A percentile compares a stretch with the other conserved stretches of the same genome.
These are phyloP conservation scores for Dimorphilus gyrociliatus DNA, from an alignment of 2,888 invertebrate genomes.

Conservation along the genomic window DNA sequence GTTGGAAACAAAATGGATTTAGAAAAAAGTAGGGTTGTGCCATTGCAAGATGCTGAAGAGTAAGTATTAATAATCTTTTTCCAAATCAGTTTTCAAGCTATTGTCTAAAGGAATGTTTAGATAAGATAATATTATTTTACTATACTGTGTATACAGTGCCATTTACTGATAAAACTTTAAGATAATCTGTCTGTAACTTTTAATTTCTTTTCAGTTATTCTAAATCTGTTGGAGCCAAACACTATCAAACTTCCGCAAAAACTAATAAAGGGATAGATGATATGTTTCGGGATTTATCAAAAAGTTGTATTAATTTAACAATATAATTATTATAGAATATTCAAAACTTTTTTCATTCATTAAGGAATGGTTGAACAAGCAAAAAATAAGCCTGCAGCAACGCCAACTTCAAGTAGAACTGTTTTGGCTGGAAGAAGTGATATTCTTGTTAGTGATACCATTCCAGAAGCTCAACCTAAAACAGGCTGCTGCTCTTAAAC, in stretches of 20 bases:
- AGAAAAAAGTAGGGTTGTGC: constrained; percentile 71
- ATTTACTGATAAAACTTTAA: neutral
- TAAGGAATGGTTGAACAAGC: no score
- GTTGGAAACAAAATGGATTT: constrained; percentile 94
- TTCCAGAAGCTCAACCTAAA: no score
- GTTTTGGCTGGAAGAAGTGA: no score
- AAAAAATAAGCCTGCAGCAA: no score
- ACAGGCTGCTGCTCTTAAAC: no score
- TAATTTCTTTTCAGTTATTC: constrained; percentile 52
- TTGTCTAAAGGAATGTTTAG: no score
- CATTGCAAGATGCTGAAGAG: constrained; percentile 67
- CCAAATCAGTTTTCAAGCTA: neutral
- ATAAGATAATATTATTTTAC: no score
- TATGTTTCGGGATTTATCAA: constrained; percentile 64
- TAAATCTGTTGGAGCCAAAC: constrained; percentile 70
- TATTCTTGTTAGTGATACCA: no score
- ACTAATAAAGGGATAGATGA: constrained; percentile 76
- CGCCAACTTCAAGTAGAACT: no score
- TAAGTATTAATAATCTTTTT: constrained; percentile 40
- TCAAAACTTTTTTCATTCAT: neutral
- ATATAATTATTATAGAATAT: no score
- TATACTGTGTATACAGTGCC: no score
- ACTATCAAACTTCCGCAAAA: constrained; percentile 85
- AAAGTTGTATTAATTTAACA: no score
- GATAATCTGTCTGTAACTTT: constrained; percentile 16